Evolutionary conservation across 2,888 invertebrate species (phyloP).

Genomic region (Phymatocera aterrima): DNA sequence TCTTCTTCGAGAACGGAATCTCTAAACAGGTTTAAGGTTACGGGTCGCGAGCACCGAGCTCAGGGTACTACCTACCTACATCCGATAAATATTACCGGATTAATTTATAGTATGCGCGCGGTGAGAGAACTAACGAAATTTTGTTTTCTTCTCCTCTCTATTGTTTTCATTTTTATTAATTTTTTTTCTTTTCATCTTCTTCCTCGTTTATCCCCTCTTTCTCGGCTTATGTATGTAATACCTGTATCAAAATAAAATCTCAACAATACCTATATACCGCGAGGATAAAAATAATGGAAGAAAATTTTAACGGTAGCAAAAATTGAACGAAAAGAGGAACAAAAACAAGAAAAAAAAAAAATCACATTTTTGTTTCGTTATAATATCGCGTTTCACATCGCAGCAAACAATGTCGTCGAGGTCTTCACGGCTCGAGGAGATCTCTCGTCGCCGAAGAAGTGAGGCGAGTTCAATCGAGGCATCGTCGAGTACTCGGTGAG

Average conservation of each 20-base stretch:
- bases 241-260: too few relatives aligned
- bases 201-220: not conserved
- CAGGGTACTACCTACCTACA: too few relatives aligned
- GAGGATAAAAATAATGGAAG: not conserved
- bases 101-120: slow-evolving; percentile 21
- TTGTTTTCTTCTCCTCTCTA: not conserved
- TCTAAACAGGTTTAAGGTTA: slow-evolving; percentile 43
- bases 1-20: slow-evolving; percentile 31
- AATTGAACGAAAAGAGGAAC: not conserved
- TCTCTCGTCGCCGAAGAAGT: slow-evolving; percentile 89
- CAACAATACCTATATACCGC: too few relatives aligned
- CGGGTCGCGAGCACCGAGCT: slow-evolving; percentile 25
- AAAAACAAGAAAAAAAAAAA: not conserved
- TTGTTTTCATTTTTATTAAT: not conserved
- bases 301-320: not conserved
- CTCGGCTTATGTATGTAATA: not conserved
- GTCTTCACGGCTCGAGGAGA: slow-evolving; percentile 67
- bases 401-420: slow-evolving; percentile 69
- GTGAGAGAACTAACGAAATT: not conserved
- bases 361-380: not conserved
- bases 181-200: not conserved
- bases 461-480: slow-evolving; percentile 88
- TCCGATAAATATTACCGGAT: slow-evolving; percentile 34
- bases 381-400: slow-evolving; percentile 1
- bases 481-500: slow-evolving; percentile 89